These are phyloP conservation scores for Heliconius nattereri DNA, from an alignment of 1,140 invertebrate species.

Conservation along the genomic window DNA sequence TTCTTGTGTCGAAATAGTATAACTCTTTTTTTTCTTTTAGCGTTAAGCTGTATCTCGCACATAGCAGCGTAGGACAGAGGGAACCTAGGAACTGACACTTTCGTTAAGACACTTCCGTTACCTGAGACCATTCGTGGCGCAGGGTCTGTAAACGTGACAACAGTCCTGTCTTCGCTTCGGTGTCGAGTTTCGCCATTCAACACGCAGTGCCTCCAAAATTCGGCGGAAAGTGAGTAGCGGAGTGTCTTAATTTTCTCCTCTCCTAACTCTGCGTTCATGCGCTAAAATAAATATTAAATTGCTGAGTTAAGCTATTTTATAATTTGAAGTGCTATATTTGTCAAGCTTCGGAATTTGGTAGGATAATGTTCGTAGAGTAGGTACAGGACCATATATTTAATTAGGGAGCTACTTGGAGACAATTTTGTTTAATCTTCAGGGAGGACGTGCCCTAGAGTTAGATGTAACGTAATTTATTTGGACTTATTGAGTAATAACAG, in stretches of 20 bases:
- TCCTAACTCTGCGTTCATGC: no score
- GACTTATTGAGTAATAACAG: background rate
- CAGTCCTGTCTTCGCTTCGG: no score
- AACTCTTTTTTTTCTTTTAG: background rate
- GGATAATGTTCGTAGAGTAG: background rate
- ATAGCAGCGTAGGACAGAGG: no score
- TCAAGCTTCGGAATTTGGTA: conserved; percentile 13
- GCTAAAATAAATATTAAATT: background rate
- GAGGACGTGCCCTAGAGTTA: background rate
- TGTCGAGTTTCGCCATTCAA: no score
- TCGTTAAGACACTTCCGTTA: no score
- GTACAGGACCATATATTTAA: conserved; percentile 17
- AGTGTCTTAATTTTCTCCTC: no score
- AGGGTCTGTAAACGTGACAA: no score
- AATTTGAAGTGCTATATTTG: conserved; percentile 3
- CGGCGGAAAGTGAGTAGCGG: no score
- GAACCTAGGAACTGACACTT: no score
- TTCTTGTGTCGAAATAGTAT: background rate
- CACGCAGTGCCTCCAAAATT: no score
- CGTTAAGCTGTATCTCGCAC: no score
- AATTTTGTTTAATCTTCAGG: conserved; percentile 25
- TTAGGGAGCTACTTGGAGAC: conserved; percentile 19
- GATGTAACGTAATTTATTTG: background rate
- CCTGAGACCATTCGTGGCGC: no score
- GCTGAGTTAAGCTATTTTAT: background rate